A percentile compares a stretch with the other conserved stretches of the same genome.
Conservation (phyloP, 2,888 invertebrate genomes). For the Tetrapedia diversipes region DNA sequence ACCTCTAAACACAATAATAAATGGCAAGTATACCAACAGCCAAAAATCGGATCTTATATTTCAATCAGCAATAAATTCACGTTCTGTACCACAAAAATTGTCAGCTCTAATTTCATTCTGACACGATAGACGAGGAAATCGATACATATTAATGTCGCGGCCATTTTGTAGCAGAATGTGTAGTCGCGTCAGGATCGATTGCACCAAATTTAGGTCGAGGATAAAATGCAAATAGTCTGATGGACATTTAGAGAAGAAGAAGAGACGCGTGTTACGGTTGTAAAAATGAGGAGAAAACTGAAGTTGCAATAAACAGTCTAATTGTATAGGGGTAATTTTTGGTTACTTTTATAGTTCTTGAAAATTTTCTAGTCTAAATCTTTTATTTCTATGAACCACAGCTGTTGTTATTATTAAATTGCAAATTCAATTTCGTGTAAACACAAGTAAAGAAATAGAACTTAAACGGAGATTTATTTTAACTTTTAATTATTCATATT, state of each 20-base stretch:
- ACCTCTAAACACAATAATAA: background rate
- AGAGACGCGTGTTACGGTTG: slow-evolving; percentile 2
- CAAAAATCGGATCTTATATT: background rate
- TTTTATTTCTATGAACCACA: too few species aligned
- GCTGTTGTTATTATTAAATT: too few species aligned
- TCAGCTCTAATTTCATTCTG: background rate
- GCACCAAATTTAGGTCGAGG: slow-evolving; percentile 49
- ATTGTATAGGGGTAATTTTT: too few species aligned
- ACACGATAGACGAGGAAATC: slow-evolving; percentile 9
- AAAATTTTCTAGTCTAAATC: too few species aligned
- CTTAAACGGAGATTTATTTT: too few species aligned
- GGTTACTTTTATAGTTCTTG: too few species aligned
- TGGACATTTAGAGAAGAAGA: background rate
- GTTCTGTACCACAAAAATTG: background rate
- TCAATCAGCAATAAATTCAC: background rate
- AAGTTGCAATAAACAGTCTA: background rate
- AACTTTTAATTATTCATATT: too few species aligned
- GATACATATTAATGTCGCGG: slow-evolving; percentile 39
- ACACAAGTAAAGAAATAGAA: too few species aligned
- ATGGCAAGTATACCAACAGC: background rate
- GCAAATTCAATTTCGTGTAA: too few species aligned
- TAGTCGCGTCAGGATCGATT: slow-evolving; percentile 25
- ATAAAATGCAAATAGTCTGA: slow-evolving; percentile 34
- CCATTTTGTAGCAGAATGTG: slow-evolving; percentile 20
- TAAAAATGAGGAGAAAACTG: background rate